Base-by-base conservation (phyloP, 2,888 invertebrate species). In the Melieria omissa region DNA sequence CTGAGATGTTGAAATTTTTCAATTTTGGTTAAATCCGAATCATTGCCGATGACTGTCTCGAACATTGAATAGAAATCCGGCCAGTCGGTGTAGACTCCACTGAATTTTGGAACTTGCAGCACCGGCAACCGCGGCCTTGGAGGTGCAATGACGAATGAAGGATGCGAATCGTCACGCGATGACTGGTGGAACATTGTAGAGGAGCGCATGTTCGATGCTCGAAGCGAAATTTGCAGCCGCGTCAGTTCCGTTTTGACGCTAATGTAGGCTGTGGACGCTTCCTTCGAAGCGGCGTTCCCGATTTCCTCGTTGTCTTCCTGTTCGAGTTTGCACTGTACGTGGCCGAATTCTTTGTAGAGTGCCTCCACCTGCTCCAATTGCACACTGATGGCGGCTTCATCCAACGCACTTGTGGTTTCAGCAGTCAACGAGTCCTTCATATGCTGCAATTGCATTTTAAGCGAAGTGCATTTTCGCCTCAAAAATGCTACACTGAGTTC, bases 41-140 rank as follows among this genome's bases (percentile, higher is more conserved):
- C 64, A 5, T 64, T 14, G 41, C 29, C 64, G 5, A 64, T 41
- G 10, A 64, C 16, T 8, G 49, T 52, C 10, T 41, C 9, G 49
- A 64, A 64, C 64, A 64, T 49, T 16, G 64, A 47, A 44, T n/a
- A 62, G 45, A 62, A 62, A 14, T 62, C 62, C 8, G 62, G 62
- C 64, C 64, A 64, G 47, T 64, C 64, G 6, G 64, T 64, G 41
- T 49, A 5, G 9, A 64, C 52, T 10, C 52, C 64, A 47, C 5
- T 47, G 49, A 64, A 64, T 12, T 42, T 29, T 4, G 64, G 52
- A 8, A 64, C 16, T 44, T 52, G 62, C 46, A 46, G 10, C 12
- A 10, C 16, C 14, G 64, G 64, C 41, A 64, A 52, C 14, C 64
- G 52, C 12, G 64, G 52, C 52, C 52, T 52, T 4, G 10, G 9